Percentiles rank a stretch among this genome's conserved stretches.
Evolutionary conservation across 2,888 invertebrate species (phyloP).

Genomic region (Tipula confusa): DNA sequence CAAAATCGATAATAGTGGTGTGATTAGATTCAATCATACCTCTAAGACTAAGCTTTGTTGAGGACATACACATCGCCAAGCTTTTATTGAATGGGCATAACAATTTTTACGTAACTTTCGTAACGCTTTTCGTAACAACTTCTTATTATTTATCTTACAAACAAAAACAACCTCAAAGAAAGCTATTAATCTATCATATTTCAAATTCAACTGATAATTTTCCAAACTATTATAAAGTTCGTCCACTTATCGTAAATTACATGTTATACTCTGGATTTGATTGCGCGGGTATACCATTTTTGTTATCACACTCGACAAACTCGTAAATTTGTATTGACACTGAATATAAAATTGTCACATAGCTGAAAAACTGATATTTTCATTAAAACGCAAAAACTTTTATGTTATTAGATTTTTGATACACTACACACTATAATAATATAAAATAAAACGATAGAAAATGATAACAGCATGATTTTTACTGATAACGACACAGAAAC

Average conservation of each 20-base stretch:
- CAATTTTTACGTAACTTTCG: too few relatives aligned
- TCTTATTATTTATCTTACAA: too few relatives aligned
- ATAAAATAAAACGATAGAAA: not conserved
- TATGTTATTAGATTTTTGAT: not conserved
- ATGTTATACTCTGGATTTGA: not conserved
- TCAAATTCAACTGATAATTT: too few relatives aligned
- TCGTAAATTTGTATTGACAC: not conserved
- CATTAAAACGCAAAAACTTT: not conserved
- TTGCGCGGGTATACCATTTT: not conserved
- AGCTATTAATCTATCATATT: too few relatives aligned
- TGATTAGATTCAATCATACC: too few relatives aligned
- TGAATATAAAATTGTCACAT: not conserved
- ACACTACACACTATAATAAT: not conserved
- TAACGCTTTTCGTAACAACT: too few relatives aligned
- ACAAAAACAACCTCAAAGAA: too few relatives aligned
- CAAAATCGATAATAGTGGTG: too few relatives aligned
- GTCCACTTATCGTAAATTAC: not conserved
- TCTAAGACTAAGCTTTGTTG: too few relatives aligned
- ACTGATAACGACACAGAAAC: not conserved
- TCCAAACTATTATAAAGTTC: not conserved
- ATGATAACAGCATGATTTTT: slow-evolving; percentile 20
- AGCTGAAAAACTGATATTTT: not conserved
- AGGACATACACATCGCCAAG: too few relatives aligned
- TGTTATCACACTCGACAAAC: too few relatives aligned
- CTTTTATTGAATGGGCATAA: too few relatives aligned